Evolutionary conservation across 2,797 vertebrate genomes (phyloP).

Genomic region (Peromyscus aztecus): DNA sequence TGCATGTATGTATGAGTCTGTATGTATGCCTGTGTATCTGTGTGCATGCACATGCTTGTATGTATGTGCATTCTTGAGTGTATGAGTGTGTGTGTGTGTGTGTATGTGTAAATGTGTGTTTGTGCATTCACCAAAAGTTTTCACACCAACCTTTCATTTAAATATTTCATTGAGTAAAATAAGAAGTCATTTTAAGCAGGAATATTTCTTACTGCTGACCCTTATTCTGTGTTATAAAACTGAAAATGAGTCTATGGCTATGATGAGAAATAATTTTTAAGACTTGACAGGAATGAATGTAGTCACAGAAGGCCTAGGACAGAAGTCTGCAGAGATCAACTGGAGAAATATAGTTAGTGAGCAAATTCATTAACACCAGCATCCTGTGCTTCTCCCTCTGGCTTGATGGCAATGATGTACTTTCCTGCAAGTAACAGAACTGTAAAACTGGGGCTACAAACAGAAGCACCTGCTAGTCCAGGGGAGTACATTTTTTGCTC

Average conservation of each 20-base stretch:
- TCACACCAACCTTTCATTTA: background rate
- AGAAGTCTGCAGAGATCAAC: slow-evolving; percentile 65
- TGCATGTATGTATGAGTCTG: background rate
- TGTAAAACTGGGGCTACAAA: slow-evolving; percentile 50
- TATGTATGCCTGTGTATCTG: background rate
- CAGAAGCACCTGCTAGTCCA: slow-evolving; percentile 70
- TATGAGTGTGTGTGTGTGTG: background rate
- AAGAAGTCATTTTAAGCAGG: slow-evolving; percentile 47
- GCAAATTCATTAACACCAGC: slow-evolving; percentile 63
- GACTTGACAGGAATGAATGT: slow-evolving; percentile 53
- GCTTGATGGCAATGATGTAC: background rate
- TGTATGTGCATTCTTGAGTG: background rate
- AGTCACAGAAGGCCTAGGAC: slow-evolving; percentile 51
- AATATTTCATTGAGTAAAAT: slow-evolving; percentile 59
- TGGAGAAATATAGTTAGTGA: slow-evolving; percentile 60
- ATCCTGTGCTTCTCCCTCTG: slow-evolving; percentile 16
- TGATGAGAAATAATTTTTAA: slow-evolving; percentile 57
- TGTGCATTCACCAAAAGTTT: background rate
- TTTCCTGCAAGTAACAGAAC: slow-evolving; percentile 43
- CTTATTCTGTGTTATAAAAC: slow-evolving; percentile 59
- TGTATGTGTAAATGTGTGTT: no score
- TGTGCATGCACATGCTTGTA: no score
- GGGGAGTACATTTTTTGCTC: slow-evolving; percentile 64
- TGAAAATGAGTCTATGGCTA: slow-evolving; percentile 51
- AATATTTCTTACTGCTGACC: slow-evolving; percentile 50